Percentiles rank a stretch among this genome's conserved stretches.
These are phyloP conservation scores for Melieria omissa DNA, from an alignment of 2,888 invertebrate species.

Conservation along the genomic window DNA sequence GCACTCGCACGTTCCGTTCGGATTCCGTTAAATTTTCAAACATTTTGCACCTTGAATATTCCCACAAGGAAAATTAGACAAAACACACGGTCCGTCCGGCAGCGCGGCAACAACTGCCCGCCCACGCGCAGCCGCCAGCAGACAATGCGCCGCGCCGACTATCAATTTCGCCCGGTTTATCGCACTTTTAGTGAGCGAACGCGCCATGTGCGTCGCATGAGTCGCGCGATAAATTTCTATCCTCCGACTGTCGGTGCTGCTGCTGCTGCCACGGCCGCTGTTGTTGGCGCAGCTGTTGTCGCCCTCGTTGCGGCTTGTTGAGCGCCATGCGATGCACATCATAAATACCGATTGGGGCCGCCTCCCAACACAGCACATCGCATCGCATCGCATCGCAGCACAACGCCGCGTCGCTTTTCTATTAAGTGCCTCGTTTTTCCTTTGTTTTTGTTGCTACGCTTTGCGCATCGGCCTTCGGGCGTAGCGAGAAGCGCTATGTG, in stretches of 20 bases:
- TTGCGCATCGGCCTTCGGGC: no score
- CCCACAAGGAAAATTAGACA: no score
- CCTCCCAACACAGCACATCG: neutral
- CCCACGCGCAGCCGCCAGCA: no score
- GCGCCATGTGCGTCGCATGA: constrained; percentile 18
- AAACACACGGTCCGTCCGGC: no score
- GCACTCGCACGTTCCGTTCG: no score
- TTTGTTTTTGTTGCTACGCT: no score
- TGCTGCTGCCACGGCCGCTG: neutral
- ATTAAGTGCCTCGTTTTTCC: constrained; percentile 20
- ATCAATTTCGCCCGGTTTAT: constrained; percentile 24
- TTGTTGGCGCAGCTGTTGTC: neutral
- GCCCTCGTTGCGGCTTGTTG: constrained; percentile 43
- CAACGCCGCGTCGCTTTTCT: constrained; percentile 12
- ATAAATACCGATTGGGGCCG: constrained; percentile 37
- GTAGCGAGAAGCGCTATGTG: no score
- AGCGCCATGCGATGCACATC: constrained; percentile 46
- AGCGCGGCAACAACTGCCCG: no score
- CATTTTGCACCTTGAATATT: no score
- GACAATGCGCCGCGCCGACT: neutral
- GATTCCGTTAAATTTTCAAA: no score
- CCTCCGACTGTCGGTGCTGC: neutral
- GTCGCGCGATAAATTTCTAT: constrained; percentile 27
- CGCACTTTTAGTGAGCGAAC: constrained; percentile 10
- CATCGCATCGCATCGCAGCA: neutral